Conservation (phyloP, 2,888 invertebrate genomes). For the Agonopterix heracliana region DNA sequence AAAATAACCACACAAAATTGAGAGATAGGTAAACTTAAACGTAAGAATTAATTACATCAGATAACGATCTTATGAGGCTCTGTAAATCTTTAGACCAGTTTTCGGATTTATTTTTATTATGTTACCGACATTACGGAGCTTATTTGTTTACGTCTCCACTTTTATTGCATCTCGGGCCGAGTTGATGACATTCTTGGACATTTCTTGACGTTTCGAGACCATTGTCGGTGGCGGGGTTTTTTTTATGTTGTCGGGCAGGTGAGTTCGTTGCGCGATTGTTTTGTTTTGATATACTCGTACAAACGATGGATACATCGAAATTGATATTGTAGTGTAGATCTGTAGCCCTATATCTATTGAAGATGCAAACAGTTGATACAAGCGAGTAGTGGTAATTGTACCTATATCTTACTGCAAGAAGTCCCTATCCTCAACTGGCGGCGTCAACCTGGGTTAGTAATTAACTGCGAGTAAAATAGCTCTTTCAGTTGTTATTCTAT, state of each 20-base stretch:
- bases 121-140: slow-evolving; percentile 9
- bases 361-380: too few relatives aligned
- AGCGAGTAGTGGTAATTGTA: too few relatives aligned
- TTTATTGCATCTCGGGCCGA: slow-evolving; percentile 20
- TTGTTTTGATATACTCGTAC: too few relatives aligned
- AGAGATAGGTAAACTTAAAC: slow-evolving; percentile 22
- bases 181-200: slow-evolving; percentile 17
- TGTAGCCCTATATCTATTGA: too few relatives aligned
- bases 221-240: slow-evolving; percentile 18
- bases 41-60: slow-evolving; percentile 27
- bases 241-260: neutral
- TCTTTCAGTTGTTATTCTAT: too few relatives aligned
- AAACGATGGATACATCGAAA: too few relatives aligned
- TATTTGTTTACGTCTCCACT: slow-evolving; percentile 16
- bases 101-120: slow-evolving; percentile 19
- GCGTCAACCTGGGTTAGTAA: too few relatives aligned
- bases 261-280: too few relatives aligned
- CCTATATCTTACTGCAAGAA: too few relatives aligned
- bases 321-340: too few relatives aligned
- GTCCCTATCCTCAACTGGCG: too few relatives aligned
- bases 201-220: slow-evolving; percentile 11
- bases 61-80: slow-evolving; percentile 28
- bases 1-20: slow-evolving; percentile 18
- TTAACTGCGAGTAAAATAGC: too few relatives aligned
- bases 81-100: slow-evolving; percentile 29